Evolutionary conservation across 1,140 invertebrate species (phyloP).

Genomic region (Homarus americanus): DNA sequence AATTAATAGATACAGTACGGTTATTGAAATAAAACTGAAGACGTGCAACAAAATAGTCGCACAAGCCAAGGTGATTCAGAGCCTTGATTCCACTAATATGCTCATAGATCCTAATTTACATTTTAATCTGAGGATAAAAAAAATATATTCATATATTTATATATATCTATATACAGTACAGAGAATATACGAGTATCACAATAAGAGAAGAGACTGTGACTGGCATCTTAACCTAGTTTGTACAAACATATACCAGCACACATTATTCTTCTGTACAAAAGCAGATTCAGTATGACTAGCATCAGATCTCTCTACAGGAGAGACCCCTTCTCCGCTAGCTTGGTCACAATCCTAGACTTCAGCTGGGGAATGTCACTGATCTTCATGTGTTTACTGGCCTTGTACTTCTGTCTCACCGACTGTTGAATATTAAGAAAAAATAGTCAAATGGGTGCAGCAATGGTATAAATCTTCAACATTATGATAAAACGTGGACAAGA

Average conservation of each 20-base stretch:
- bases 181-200: neutral
- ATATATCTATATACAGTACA: neutral
- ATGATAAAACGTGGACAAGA: too few species aligned
- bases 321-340: constrained; percentile 32
- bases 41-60: too few species aligned
- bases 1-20: too few species aligned
- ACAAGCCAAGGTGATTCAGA: too few species aligned
- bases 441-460: too few species aligned
- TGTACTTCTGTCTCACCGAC: constrained; percentile 48
- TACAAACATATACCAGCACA: too few species aligned
- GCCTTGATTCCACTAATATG: too few species aligned
- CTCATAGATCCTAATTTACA: too few species aligned
- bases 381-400: constrained; percentile 37
- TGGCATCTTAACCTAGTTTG: too few species aligned
- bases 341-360: constrained; percentile 14
- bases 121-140: constrained; percentile 9
- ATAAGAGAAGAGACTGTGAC: neutral
- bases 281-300: neutral
- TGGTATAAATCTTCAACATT: too few species aligned
- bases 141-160: neutral
- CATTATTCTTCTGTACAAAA: neutral
- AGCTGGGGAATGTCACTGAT: constrained; percentile 46
- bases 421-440: neutral
- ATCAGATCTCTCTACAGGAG: neutral
- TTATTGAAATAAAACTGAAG: too few species aligned